Evolutionary conservation across 2,888 invertebrate genomes (phyloP), one percentile per base, ranked within the genome.

Genomic region (Dusona sp.): DNA sequence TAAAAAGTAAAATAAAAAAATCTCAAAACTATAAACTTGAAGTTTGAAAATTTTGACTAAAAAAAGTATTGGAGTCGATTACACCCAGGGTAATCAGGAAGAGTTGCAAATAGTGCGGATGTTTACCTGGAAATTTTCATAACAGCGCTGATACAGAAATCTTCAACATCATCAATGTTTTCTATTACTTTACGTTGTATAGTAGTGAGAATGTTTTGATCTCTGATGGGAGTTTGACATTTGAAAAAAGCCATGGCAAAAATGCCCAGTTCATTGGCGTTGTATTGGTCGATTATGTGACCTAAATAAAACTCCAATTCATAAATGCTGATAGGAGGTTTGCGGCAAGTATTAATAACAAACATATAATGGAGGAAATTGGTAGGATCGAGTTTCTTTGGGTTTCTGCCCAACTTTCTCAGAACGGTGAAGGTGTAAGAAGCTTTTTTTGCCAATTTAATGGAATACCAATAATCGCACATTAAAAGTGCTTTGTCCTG

Each of bases 201-300:
- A 77, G 94, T 94, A 3, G 94, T 89, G 0, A 96, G 78, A 64
- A 97, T 90, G 0, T 93, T 91, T 3, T 92, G 88, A 92, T 94
- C 95, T 86, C 95, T 95, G 73, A 98, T 95, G 22, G 95, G 95
- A 1, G 96, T 96, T 94, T 96, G 95, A 22, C 96, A 96, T 94
- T 97, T 97, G 90, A 98, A 98, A 92, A 97, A 97, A 0, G 97
- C 97, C 96, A 97, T 96, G 6, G 96, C 95, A 89, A 97, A 95
- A 19, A 98, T 95, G 16, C 96, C 97, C 83, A 97, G 93, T 91
- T 98, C 97, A 88, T 96, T 95, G 8, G 96, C 89, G 33, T 94
- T 95, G 91, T 97, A 95, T 36, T 95, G 91, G 9, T 95, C 90
- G n/a, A 97, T 94, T 79, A 94, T 93, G 4, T 95, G 91, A 45